These are phyloP conservation scores for Diachasma alloeum DNA, from an alignment of 1,140 invertebrate genomes.

Conservation along the genomic window DNA sequence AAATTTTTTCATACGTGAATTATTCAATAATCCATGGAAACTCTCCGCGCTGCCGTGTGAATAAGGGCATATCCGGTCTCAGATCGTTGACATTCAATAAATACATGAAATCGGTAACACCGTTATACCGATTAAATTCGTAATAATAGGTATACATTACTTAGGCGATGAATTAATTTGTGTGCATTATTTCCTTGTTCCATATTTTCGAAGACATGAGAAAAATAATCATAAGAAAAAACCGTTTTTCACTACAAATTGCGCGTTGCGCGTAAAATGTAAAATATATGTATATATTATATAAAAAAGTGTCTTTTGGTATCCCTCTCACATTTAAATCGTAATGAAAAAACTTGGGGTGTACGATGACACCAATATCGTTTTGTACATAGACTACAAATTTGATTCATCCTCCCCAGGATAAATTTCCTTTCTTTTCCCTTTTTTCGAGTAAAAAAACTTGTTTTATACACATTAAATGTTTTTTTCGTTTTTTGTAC, in stretches of 20 bases:
- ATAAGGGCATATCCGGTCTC: constrained; percentile 1
- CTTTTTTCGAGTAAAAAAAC: neutral
- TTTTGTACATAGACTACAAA: constrained; percentile 11
- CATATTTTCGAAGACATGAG: neutral
- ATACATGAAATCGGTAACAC: neutral
- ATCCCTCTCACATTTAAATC: constrained; percentile 34
- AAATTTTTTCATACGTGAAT: neutral
- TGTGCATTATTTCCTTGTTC: neutral
- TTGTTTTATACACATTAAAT: constrained; percentile 1
- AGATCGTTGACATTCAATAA: constrained; percentile 5
- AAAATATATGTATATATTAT: constrained; percentile 46
- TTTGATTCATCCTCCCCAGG: neutral
- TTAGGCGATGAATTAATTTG: neutral
- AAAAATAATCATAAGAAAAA: constrained; percentile 6
- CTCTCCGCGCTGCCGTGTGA: neutral
- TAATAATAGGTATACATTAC: neutral
- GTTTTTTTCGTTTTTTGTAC: neutral
- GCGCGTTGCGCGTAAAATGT: constrained; percentile 40
- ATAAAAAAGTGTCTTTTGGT: constrained; percentile 45
- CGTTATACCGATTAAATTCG: neutral
- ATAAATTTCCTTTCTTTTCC: neutral
- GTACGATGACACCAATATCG: neutral
- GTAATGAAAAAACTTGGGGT: constrained; percentile 15
- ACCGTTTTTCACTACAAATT: constrained; percentile 9
- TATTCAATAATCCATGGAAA: constrained; percentile 14